phyloP scores from a whole-genome alignment of 2,888 invertebrate species.

The Volucella bombylans region DNA sequence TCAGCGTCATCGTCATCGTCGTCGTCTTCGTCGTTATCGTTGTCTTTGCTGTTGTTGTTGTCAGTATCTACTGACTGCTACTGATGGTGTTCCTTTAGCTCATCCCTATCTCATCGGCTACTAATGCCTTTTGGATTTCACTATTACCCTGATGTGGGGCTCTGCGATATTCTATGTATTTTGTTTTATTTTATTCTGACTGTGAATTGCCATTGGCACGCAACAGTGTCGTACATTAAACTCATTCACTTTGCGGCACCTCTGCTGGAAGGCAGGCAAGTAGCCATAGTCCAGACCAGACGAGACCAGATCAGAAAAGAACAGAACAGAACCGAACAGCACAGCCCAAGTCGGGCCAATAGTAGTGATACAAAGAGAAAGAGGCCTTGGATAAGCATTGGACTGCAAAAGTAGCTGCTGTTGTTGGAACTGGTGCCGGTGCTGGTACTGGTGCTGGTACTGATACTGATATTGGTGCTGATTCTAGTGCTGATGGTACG shows the following conservation, averaged over 20 bases:
- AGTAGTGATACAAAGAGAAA: constrained; percentile 52
- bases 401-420: constrained; percentile 34
- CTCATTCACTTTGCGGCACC: constrained; percentile 63
- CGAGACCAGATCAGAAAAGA: constrained; percentile 8
- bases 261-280: constrained; percentile 9
- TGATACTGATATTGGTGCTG: too few relatives aligned
- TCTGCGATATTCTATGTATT: constrained; percentile 15
- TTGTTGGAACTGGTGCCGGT: too few relatives aligned
- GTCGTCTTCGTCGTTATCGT: constrained; percentile 27
- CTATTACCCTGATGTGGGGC: constrained; percentile 5
- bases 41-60: constrained; percentile 10
- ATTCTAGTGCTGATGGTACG: not conserved
- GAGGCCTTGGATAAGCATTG: constrained; percentile 56
- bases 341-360: constrained; percentile 23
- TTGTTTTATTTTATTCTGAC: constrained; percentile 32
- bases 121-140: constrained; percentile 50
- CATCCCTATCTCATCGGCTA: constrained; percentile 58
- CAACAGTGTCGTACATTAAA: constrained; percentile 63
- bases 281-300: constrained; percentile 2
- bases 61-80: constrained; percentile 35
- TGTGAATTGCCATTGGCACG: constrained; percentile 33
- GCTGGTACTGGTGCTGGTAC: too few relatives aligned
- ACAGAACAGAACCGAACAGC: constrained; percentile 8
- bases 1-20: constrained; percentile 36
- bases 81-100: constrained; percentile 12